Conservation (phyloP, 2,113 vertebrate species). For the Plecotus auritus region DNA sequence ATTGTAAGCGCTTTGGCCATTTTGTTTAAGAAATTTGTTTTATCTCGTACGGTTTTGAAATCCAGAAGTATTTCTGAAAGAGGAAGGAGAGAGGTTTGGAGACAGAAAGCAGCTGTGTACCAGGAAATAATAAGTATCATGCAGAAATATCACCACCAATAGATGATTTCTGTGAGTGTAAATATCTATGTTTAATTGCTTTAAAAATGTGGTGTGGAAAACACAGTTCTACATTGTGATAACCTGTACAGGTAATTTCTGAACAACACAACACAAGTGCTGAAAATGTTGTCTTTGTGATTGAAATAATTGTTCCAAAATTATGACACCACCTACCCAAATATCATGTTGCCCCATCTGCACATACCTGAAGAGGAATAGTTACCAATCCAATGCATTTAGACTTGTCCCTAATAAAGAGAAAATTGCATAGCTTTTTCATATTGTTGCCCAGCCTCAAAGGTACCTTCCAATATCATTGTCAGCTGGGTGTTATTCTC, state of each 20-base stretch:
- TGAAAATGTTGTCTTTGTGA: slow-evolving; percentile 72
- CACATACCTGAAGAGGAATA: slow-evolving; percentile 75
- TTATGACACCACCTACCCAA: slow-evolving; percentile 72
- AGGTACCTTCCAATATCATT: slow-evolving; percentile 70
- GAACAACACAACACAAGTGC: slow-evolving; percentile 81
- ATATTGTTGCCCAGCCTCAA: slow-evolving; percentile 77
- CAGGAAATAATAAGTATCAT: slow-evolving; percentile 75
- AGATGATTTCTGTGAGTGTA: slow-evolving; percentile 78
- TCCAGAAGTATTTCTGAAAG: slow-evolving; percentile 50
- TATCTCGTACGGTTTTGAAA: slow-evolving; percentile 22
- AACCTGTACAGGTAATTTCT: slow-evolving; percentile 81
- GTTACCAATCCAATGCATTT: slow-evolving; percentile 66
- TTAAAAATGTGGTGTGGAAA: slow-evolving; percentile 79
- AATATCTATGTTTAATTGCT: slow-evolving; percentile 84
- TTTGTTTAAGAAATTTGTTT: slow-evolving; percentile 59
- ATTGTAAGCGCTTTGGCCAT: slow-evolving; percentile 41
- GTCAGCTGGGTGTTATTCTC: slow-evolving; percentile 68
- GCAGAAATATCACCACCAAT: slow-evolving; percentile 78
- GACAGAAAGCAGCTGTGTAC: slow-evolving; percentile 65
- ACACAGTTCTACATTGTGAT: slow-evolving; percentile 79
- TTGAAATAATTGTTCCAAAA: slow-evolving; percentile 76
- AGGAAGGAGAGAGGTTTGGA: background rate
- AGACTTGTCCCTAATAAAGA: slow-evolving; percentile 49
- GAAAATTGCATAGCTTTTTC: slow-evolving; percentile 82
- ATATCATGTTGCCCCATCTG: slow-evolving; percentile 72